Percentiles rank a stretch among this genome's conserved stretches.
Conservation (phyloP, 1,140 invertebrate species). For the Tetramorium simillimum region DNA sequence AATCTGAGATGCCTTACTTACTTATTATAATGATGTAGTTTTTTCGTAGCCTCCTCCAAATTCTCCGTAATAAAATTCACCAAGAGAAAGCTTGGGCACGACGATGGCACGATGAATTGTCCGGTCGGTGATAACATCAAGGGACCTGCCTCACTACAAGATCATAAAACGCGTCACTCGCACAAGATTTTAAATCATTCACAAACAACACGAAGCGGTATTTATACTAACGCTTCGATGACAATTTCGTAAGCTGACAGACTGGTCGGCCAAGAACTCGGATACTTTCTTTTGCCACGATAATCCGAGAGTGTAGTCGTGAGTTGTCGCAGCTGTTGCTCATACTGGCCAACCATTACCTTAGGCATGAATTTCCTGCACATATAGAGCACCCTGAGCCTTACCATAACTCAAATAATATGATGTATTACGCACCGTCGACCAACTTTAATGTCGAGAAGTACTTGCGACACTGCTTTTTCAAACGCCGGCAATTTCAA, state of each 20-base stretch:
- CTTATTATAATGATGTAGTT: constrained; percentile 91
- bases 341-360: constrained; percentile 93
- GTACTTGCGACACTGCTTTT: constrained; percentile 92
- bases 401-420: constrained; percentile 81
- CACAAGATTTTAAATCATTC: neutral
- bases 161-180: constrained; percentile 17
- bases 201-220: constrained; percentile 1
- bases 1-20: constrained; percentile 86
- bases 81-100: constrained; percentile 93
- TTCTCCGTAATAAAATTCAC: constrained; percentile 94
- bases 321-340: constrained; percentile 92
- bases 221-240: constrained; percentile 92
- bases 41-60: constrained; percentile 90
- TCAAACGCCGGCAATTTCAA: constrained; percentile 93
- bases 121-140: constrained; percentile 97
- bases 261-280: constrained; percentile 89
- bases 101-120: constrained; percentile 96
- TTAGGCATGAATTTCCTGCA: constrained; percentile 95
- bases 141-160: constrained; percentile 93
- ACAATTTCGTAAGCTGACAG: constrained; percentile 93
- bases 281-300: constrained; percentile 89
- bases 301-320: constrained; percentile 94
- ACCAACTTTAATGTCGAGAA: constrained; percentile 93
- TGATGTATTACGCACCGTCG: constrained; percentile 88
- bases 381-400: constrained; percentile 84